These are phyloP conservation scores for Dascillus cervinus DNA, from an alignment of 2,888 invertebrate species.

Conservation along the genomic window DNA sequence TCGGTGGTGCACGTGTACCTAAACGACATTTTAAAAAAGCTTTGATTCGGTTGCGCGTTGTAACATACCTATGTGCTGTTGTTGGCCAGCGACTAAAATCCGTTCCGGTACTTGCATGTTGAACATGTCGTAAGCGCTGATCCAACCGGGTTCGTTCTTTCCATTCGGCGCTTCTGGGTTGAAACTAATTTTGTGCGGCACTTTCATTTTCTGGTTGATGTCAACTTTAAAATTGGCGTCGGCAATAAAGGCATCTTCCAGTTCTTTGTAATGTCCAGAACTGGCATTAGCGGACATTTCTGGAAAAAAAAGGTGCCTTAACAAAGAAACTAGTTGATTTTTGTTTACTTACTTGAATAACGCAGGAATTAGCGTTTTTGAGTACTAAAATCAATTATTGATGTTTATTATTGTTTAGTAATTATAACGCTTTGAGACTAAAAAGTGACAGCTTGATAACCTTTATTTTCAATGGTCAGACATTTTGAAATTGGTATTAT, in stretches of 20 bases:
- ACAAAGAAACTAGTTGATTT: no score
- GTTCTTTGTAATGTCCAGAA: constrained; percentile 54
- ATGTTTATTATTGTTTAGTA: no score
- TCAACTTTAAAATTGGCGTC: constrained; percentile 64
- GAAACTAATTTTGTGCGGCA: constrained; percentile 71
- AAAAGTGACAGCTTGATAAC: no score
- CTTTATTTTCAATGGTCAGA: no score
- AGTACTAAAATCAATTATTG: no score
- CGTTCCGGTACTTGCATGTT: constrained; percentile 92
- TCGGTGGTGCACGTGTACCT: constrained; percentile 79
- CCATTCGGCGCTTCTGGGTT: constrained; percentile 60
- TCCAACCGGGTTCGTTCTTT: constrained; percentile 53
- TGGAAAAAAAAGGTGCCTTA: constrained; percentile 11
- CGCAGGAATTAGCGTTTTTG: no score
- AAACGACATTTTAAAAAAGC: constrained; percentile 5
- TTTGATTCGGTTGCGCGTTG: not conserved
- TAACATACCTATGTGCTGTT: constrained; percentile 53
- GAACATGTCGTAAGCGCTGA: constrained; percentile 61
- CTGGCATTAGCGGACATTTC: constrained; percentile 56
- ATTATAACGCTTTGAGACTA: no score
- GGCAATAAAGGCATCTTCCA: constrained; percentile 53
- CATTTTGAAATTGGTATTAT: no score
- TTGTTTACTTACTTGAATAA: no score
- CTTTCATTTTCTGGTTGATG: constrained; percentile 74
- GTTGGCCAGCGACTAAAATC: constrained; percentile 80